Conservation (phyloP, 1,140 invertebrate genomes). For the Anadara kagoshimensis region DNA sequence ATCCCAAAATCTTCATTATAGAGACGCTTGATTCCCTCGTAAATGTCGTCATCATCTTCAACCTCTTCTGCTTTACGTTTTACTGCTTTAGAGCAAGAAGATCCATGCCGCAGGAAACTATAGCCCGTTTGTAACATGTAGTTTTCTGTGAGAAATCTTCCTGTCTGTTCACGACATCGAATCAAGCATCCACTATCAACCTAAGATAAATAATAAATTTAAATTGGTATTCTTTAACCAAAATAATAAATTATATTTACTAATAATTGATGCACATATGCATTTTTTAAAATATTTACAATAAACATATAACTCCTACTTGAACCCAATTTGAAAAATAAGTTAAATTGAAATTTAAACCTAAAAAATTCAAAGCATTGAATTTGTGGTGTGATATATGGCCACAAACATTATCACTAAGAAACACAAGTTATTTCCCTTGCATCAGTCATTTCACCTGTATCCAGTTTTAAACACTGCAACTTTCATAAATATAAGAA, state of each 20-base stretch:
- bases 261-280: background rate
- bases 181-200: constrained; percentile 64
- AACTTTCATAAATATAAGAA: background rate
- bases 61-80: constrained; percentile 64
- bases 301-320: background rate
- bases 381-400: too few species aligned
- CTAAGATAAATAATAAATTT: constrained; percentile 48
- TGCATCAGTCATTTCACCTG: background rate
- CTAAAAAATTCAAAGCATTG: too few species aligned
- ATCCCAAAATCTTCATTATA: constrained; percentile 65
- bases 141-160: constrained; percentile 49
- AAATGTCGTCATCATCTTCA: constrained; percentile 65
- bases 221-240: too few species aligned
- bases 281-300: background rate
- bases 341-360: too few species aligned
- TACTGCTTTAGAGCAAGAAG: constrained; percentile 47
- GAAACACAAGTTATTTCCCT: too few species aligned
- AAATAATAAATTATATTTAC: too few species aligned
- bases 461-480: background rate
- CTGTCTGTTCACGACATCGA: constrained; percentile 65
- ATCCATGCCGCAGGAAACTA: constrained; percentile 31
- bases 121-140: constrained; percentile 49
- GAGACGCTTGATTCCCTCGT: constrained; percentile 71
- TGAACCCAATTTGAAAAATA: too few species aligned
- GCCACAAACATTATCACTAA: too few species aligned